A percentile compares a stretch with the other conserved stretches of the same genome.
phyloP scores from a whole-genome alignment of 2,113 vertebrate species.

The Egretta garzetta region DNA sequence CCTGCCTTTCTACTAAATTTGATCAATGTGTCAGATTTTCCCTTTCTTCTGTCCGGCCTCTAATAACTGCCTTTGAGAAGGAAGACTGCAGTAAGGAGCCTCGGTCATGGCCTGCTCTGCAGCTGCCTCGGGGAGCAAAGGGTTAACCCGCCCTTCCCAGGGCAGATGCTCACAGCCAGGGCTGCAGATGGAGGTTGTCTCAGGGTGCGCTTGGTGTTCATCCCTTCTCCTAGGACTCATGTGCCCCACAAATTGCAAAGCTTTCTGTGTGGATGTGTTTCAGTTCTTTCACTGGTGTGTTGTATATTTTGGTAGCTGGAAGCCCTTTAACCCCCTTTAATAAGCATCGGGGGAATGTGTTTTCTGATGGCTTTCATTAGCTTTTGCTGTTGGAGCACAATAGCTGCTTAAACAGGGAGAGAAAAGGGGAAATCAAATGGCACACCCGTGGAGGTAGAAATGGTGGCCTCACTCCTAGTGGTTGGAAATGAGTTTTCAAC shows the following conservation, averaged over 20 bases:
- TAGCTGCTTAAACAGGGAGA: neutral
- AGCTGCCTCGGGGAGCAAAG: neutral
- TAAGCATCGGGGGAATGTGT: neutral
- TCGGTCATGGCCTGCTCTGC: neutral
- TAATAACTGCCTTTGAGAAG: neutral
- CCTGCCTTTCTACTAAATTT: conserved; percentile 10
- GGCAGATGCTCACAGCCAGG: neutral
- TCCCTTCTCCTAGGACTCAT: neutral
- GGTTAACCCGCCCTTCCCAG: neutral
- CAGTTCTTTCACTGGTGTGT: neutral
- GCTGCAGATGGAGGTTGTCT: neutral
- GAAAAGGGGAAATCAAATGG: neutral
- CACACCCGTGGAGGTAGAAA: neutral
- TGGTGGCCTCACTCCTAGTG: neutral
- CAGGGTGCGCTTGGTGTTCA: neutral
- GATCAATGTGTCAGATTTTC: neutral
- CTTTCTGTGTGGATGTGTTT: neutral
- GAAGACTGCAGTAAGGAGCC: neutral
- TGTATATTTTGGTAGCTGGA: neutral
- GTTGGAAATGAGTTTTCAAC: neutral
- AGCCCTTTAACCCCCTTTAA: neutral
- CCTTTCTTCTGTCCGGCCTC: neutral
- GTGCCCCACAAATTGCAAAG: neutral
- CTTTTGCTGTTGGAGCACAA: neutral
- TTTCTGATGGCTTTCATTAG: neutral